Percentiles rank a stretch among this genome's conserved stretches.
Evolutionary conservation across 2,888 invertebrate species (phyloP).

Genomic region (Phortica okadai): DNA sequence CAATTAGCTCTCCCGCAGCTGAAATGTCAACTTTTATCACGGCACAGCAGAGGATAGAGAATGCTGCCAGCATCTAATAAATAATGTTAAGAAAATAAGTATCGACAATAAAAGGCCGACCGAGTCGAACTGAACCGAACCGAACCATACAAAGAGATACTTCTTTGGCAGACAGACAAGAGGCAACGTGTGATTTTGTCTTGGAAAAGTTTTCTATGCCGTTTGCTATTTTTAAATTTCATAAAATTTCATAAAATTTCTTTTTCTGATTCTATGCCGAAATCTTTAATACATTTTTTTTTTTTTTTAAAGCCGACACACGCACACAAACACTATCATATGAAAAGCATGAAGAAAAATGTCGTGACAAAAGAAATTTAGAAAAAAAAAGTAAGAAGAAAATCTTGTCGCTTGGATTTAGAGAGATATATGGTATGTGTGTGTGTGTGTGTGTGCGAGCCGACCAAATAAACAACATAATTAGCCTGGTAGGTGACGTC

Average conservation of each 20-base stretch:
- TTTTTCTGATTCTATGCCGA: neutral
- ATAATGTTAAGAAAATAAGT: constrained; percentile 35
- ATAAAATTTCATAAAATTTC: neutral
- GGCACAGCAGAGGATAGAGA: neutral
- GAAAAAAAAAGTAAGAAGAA: too few relatives aligned
- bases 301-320: neutral
- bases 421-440: too few relatives aligned
- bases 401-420: too few relatives aligned
- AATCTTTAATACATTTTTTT: neutral
- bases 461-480: constrained; percentile 21
- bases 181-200: neutral
- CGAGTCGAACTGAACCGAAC: neutral
- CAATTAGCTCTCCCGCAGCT: constrained; percentile 58
- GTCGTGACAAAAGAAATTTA: neutral
- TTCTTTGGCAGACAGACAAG: neutral
- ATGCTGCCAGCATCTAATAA: neutral
- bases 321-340: neutral
- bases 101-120: constrained; percentile 24
- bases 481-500: neutral
- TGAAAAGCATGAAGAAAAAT: neutral
- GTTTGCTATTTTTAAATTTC: constrained; percentile 29
- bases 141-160: neutral
- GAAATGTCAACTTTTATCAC: constrained; percentile 21
- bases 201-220: constrained; percentile 18
- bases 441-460: neutral